These are phyloP conservation scores for Synanthedon formicaeformis DNA, from an alignment of 2,888 invertebrate genomes.

Conservation along the genomic window DNA sequence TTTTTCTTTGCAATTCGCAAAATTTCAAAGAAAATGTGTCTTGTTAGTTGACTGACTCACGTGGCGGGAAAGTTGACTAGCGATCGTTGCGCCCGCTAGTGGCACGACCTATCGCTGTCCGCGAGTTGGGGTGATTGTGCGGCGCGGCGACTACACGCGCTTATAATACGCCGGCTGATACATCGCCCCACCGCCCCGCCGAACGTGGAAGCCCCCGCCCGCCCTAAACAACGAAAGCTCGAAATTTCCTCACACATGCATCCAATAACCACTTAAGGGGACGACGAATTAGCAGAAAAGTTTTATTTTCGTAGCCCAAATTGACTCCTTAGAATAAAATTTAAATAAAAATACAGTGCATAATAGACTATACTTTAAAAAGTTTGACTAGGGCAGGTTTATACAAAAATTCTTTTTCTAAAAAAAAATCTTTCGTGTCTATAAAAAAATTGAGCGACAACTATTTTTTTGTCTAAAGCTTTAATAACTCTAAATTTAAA, in stretches of 20 bases:
- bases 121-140: slow-evolving; percentile 54
- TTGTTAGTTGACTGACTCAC: slow-evolving; percentile 21
- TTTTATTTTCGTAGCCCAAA: no score
- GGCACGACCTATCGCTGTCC: slow-evolving; percentile 66
- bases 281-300: no score
- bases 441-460: no score
- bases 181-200: slow-evolving; percentile 14
- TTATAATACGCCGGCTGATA: slow-evolving; percentile 28
- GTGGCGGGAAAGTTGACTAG: slow-evolving; percentile 37
- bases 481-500: no score
- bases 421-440: no score
- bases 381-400: no score
- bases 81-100: slow-evolving; percentile 58
- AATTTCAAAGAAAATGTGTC: slow-evolving; percentile 67
- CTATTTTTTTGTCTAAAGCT: no score
- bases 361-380: no score
- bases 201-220: slow-evolving; percentile 29
- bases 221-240: slow-evolving; percentile 17
- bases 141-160: slow-evolving; percentile 35
- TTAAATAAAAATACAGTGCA: no score
- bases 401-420: no score
- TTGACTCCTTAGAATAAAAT: no score
- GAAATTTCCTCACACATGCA: background rate
- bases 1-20: slow-evolving; percentile 66
- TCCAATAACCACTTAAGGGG: no score